Evolutionary conservation across 2,113 vertebrate species (phyloP), one percentile per base, ranked within the genome.

Genomic region (Corydoras maculifer): DNA sequence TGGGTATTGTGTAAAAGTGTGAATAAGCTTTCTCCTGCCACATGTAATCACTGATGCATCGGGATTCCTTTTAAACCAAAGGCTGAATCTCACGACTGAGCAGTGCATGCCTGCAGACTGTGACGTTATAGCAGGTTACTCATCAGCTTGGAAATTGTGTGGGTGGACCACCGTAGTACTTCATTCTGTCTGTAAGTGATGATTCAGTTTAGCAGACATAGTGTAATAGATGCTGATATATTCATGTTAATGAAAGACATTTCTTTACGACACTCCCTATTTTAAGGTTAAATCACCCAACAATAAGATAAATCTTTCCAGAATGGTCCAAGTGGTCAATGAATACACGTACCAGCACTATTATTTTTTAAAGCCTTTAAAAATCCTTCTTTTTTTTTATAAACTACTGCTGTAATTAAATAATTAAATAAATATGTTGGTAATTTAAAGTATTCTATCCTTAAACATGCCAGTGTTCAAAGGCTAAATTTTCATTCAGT

Each of bases 71-170:
- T 25, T 15, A 31, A 53, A 25, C 58, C 65, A 35, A 31, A 61
- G 48, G 31, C 54, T 51, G 35, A 43, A 70, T 29, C 51, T 72
- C 29, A 43, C 9, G 29, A 50, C 57, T 57, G 62, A 65, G 4
- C 31, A 62, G 68, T 67, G 53, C 54, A 51, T 58, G 8, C 8
- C 69, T 62, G 35, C 51, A 69, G 54, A 54, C 60, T 63, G 35
- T 74, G 55, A 68, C 54, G 73, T 76, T 50, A 68, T 51, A 74
- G 15, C 18, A 62, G 35, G 60, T 29, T 50, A 62, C 61, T 57
- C 72, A 68, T 48, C 31, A 58, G 48, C 15, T 59, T 43, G 35
- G 30, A 53, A 58, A 12, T 74, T 18, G 63, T 59, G 69, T 58
- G 58, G 58, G 64, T 8, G 66, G 68, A 72, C 62, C 50, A 72